These are phyloP conservation scores for Omphaloscelis lunosa DNA, from an alignment of 2,888 invertebrate genomes.

Conservation along the genomic window DNA sequence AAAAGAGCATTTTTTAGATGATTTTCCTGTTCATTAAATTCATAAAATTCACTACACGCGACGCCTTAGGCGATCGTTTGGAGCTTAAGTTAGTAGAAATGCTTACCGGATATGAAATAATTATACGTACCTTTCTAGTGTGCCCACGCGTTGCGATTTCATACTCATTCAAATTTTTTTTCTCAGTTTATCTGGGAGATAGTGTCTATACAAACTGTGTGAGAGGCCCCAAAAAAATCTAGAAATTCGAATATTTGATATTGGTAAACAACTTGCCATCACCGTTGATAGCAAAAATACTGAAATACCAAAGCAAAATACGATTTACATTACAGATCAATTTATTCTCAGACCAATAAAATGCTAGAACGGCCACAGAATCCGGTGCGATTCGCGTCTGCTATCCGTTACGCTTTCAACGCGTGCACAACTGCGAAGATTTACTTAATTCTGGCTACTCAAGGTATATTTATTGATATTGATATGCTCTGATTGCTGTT, in stretches of 20 bases:
- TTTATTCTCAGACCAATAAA: conserved; percentile 25
- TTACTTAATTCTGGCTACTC: conserved; percentile 36
- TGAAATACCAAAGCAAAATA: not conserved
- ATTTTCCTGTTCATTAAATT: not conserved
- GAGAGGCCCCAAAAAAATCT: not conserved
- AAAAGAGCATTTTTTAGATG: too few relatives aligned
- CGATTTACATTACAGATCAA: not conserved
- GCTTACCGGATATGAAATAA: not conserved
- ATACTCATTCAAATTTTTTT: not conserved
- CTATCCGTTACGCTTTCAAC: conserved; percentile 77
- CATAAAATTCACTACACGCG: not conserved
- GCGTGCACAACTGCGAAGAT: conserved; percentile 59
- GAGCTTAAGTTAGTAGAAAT: not conserved
- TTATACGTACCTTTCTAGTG: not conserved
- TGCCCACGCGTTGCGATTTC: not conserved
- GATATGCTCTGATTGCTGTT: conserved; percentile 39
- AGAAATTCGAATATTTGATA: not conserved
- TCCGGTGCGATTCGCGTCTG: conserved; percentile 35
- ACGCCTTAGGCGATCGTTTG: not conserved
- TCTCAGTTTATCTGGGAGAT: too few relatives aligned
- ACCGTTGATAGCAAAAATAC: not conserved
- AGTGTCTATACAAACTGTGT: not conserved
- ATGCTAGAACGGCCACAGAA: conserved; percentile 46
- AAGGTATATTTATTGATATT: conserved; percentile 46
- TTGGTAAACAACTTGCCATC: not conserved